Percentiles rank a stretch among this genome's conserved stretches.
Conservation (phyloP, 2,888 invertebrate genomes). For the Fabriciana adippe region DNA sequence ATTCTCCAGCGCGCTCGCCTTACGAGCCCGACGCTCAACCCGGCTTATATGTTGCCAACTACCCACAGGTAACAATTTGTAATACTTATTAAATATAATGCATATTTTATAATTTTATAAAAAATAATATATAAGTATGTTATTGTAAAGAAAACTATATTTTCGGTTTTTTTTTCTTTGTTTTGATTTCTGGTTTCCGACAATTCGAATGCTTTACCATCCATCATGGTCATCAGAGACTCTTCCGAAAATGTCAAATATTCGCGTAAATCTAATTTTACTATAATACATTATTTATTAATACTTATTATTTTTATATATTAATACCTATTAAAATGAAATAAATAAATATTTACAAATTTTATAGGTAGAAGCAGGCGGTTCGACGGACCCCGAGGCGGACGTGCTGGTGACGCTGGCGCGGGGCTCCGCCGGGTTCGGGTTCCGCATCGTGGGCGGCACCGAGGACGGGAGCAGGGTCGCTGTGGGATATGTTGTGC, state of each 20-base stretch:
- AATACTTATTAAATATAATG: not conserved
- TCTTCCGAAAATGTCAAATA: too few species aligned
- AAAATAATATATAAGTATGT: too few species aligned
- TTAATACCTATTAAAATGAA: too few species aligned
- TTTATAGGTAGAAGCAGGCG: slow-evolving; percentile 64
- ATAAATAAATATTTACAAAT: not conserved
- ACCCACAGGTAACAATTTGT: slow-evolving; percentile 61
- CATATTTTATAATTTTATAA: not conserved
- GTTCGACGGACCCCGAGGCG: slow-evolving; percentile 72
- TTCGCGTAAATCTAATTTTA: too few species aligned
- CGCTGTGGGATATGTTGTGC: slow-evolving; percentile 97
- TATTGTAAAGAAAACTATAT: too few species aligned
- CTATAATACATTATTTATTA: too few species aligned
- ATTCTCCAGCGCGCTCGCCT: slow-evolving; percentile 65
- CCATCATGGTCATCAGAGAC: too few species aligned
- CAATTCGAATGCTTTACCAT: too few species aligned
- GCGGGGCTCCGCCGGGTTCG: slow-evolving; percentile 97
- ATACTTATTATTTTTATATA: too few species aligned
- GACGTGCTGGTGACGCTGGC: slow-evolving; percentile 91
- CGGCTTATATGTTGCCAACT: slow-evolving; percentile 62
- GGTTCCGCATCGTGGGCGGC: slow-evolving; percentile 98
- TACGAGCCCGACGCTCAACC: slow-evolving; percentile 61
- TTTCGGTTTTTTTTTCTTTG: too few species aligned
- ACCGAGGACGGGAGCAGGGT: slow-evolving; percentile 98
- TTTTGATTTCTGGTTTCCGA: too few species aligned